Percentiles rank a stretch among this genome's conserved stretches.
Conservation (phyloP, 2,797 vertebrate species). For the Takifugu ocellatus region DNA sequence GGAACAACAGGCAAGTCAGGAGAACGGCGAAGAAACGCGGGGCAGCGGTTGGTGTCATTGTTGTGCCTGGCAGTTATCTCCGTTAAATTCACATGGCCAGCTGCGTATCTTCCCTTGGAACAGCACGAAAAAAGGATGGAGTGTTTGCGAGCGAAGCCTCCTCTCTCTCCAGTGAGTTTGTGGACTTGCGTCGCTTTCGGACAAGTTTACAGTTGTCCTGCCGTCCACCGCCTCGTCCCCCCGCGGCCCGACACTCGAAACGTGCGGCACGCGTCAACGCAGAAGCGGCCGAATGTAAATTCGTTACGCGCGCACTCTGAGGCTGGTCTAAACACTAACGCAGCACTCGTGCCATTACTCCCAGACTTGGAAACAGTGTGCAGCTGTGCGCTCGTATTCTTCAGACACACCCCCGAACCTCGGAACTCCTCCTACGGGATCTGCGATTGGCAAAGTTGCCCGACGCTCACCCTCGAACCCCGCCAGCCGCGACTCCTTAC, state of each 20-base stretch:
- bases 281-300: constrained; percentile 21
- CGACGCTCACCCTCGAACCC: constrained; percentile 45
- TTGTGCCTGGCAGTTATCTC: constrained; percentile 70
- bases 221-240: constrained; percentile 27
- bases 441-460: constrained; percentile 64
- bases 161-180: constrained; percentile 48
- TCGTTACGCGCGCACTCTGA: constrained; percentile 53
- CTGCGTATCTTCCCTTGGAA: constrained; percentile 59
- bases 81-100: constrained; percentile 82
- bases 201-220: constrained; percentile 54
- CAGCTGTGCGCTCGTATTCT: constrained; percentile 68
- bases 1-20: constrained; percentile 67
- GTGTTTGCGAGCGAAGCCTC: constrained; percentile 33
- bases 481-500: constrained; percentile 4
- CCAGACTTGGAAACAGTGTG: constrained; percentile 72
- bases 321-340: constrained; percentile 67
- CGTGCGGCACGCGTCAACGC: constrained; percentile 11
- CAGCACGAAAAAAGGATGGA: constrained; percentile 37
- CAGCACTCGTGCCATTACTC: constrained; percentile 76
- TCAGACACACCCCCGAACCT: constrained; percentile 67
- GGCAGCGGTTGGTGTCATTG: constrained; percentile 72
- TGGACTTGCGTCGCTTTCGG: constrained; percentile 54
- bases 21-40: constrained; percentile 72
- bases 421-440: constrained; percentile 51
- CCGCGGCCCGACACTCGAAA: constrained; percentile 11